Conservation (phyloP, 2,797 vertebrate genomes). For the Decapterus maruadsi region DNA sequence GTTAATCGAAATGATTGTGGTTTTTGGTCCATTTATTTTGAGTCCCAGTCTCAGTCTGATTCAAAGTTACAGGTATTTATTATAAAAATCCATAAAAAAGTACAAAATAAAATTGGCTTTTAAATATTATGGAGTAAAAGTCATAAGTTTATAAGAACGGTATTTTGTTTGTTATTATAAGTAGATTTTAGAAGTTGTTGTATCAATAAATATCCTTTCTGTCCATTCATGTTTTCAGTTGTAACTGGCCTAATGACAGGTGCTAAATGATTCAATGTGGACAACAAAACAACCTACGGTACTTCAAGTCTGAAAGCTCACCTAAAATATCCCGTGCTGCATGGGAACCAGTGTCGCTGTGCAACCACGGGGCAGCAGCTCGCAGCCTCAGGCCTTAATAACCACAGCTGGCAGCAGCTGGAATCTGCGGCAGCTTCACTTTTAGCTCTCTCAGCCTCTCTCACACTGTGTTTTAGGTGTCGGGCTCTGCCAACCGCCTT, state of each 20-base stretch:
- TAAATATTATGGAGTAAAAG: too few relatives aligned
- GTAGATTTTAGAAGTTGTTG: too few relatives aligned
- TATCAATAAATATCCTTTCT: too few relatives aligned
- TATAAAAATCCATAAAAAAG: too few relatives aligned
- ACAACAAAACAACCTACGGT: background rate
- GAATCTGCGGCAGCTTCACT: constrained; percentile 40
- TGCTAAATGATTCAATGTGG: background rate
- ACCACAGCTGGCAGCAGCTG: constrained; percentile 31
- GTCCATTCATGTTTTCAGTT: too few relatives aligned
- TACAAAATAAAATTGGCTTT: background rate
- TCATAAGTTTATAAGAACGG: too few relatives aligned
- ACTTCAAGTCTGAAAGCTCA: background rate
- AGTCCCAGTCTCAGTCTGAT: too few relatives aligned
- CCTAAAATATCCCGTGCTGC: background rate
- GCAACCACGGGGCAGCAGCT: constrained; percentile 17
- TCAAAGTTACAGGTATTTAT: too few relatives aligned
- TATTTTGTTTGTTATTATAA: too few relatives aligned
- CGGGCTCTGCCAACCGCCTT: constrained; percentile 22
- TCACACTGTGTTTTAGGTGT: constrained; percentile 38
- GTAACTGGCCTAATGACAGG: background rate
- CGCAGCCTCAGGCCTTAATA: background rate
- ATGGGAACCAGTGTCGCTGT: background rate
- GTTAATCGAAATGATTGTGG: too few relatives aligned
- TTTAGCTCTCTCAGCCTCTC: constrained; percentile 33
- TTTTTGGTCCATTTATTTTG: too few relatives aligned